Base-by-base conservation (phyloP, 2,113 vertebrate species). In the Notothenia coriiceps region DNA sequence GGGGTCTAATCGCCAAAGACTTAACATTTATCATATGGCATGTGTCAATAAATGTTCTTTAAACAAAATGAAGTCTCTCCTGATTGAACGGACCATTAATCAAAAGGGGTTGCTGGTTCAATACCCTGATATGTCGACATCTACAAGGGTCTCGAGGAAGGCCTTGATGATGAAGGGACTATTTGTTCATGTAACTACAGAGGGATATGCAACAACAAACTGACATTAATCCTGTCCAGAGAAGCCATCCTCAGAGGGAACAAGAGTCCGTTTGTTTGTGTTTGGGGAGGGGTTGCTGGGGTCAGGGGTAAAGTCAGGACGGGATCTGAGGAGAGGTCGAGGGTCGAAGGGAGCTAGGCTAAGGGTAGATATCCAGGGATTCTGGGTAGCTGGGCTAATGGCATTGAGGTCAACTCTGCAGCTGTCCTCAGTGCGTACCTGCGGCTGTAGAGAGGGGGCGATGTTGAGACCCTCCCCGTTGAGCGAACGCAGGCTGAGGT, bases 401-500 rank as follows among this genome's bases (percentile, higher is more conserved):
- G 88, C 88, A 90, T 78, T 80, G 88, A 88, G 88, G 85, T 79
- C 86, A 89, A 77, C 83, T 83, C 50, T 75, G 51, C 87, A 90
- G 90, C 86, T 57, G 83, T 85, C 93, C 90, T 91, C 87, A 86
- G 79, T 87, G 92, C 87, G 67, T 95, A 94, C 94, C 94, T 94
- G 93, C 67, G 88, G 83, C 80, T 94, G 93, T 74, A 94, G 94
- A 92, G 94, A 91, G 84, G 93, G 90, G 87, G 90, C 77, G 88
- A 94, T 88, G 90, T 63, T 86, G 86, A 94, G 88, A 87, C 87
- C 90, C 90, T 94, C 93, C 80, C 94, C 93, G 86, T 94, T 94
- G 89, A 95, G 92, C 20, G 92, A 89, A 67, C 74, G 92, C 85
- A 95, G 89, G 84, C 90, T 77, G 50, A 94, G 92, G 91, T 92